Base-by-base conservation (phyloP, 2,797 vertebrate genomes). In the Enteromius argenteus region DNA sequence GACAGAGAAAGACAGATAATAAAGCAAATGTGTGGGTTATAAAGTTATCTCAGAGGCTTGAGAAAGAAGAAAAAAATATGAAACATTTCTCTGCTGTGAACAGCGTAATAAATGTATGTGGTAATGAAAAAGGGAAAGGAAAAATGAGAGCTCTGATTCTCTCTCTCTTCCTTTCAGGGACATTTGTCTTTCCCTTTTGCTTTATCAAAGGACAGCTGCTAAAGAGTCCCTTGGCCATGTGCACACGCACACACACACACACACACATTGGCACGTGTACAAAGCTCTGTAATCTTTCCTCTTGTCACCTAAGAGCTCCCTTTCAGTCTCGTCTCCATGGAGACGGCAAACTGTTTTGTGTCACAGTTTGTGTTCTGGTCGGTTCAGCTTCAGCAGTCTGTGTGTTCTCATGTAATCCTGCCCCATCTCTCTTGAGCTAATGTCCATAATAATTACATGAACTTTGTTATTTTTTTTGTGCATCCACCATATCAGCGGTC, bases 281-380 rank as follows among this genome's bases (percentile, higher is more conserved):
- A 82, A 82, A 82, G 84, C 84, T 86, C 68, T 79, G 56, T 83
- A 72, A 86, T 86, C 74, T 83, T 66, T 78, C 15, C 66, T 79
- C 79, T 69, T 58, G 79, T 81, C 81, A 83, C 80, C 85, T 82
- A 67, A 73, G 58, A 86, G 62, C 81, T 74, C 14, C 49, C 51
- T 76, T 83, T 84, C 71, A 84, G 68, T 56, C 37, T 23, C 4
- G 56, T 84, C 69, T 74, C 85, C 81, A 66, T 68, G 80, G 85
- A 62, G 68, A 86, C 68, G 0, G 56, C 42, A 78, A 69, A 82
- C 73, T 80, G 69, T 42, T 84, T 80, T 62, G 72, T 58, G 66
- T 64, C 68, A 64, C 69, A 77, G 35, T 60, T 82, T 67, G 60
- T 75, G 71, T 74, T 84, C 62, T 68, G 49, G 37, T 69, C 3